Conservation (phyloP, 1,140 invertebrate genomes). For the Charaxes varanes region DNA sequence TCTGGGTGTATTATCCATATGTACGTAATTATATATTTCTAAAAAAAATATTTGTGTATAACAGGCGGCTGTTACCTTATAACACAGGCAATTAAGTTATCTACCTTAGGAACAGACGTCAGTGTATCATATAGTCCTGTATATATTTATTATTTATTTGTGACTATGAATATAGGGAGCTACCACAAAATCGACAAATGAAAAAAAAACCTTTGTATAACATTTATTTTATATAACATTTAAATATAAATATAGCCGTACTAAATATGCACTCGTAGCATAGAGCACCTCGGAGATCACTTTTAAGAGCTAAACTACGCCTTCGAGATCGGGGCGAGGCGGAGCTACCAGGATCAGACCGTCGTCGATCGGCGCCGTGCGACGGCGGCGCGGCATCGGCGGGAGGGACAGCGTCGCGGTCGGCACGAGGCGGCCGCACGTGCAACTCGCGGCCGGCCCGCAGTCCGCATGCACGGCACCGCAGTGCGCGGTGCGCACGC, state of each 20-base stretch:
- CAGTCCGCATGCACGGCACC: conserved; percentile 36
- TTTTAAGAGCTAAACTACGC: conserved; percentile 37
- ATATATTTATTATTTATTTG: too few species aligned
- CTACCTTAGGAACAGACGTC: too few species aligned
- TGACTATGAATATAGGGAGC: too few species aligned
- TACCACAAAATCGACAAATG: too few species aligned
- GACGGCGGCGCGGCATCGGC: conserved; percentile 8
- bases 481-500: conserved; percentile 36
- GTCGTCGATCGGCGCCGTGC: conserved; percentile 29
- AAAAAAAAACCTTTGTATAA: too few species aligned
- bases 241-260: background rate
- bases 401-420: conserved; percentile 14
- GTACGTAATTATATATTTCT: too few species aligned
- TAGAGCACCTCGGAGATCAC: background rate
- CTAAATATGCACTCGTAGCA: conserved; percentile 2
- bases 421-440: conserved; percentile 30
- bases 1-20: too few species aligned
- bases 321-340: conserved; percentile 60
- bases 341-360: conserved; percentile 44
- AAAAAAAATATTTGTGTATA: too few species aligned
- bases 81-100: too few species aligned
- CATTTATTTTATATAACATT: too few species aligned
- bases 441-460: conserved; percentile 22
- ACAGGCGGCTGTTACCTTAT: too few species aligned
- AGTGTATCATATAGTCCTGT: too few species aligned